Evolutionary conservation across 2,113 vertebrate species (phyloP).

Genomic region (Scortum barcoo): DNA sequence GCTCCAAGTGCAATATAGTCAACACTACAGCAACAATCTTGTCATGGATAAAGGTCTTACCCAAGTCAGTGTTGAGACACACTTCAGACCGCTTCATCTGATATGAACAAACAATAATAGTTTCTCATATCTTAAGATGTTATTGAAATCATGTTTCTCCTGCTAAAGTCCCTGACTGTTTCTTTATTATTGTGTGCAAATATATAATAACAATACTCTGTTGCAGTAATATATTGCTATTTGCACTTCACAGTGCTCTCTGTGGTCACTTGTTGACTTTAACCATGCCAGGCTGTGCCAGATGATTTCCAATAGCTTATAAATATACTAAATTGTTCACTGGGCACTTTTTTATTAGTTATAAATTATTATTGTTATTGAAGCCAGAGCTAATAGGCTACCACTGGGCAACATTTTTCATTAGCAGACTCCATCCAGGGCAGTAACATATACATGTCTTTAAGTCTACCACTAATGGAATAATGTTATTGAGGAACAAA

Average conservation of each 20-base stretch:
- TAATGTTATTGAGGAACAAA: not conserved
- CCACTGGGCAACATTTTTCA: not conserved
- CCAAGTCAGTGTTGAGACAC: slow-evolving; percentile 10
- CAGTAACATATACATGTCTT: not conserved
- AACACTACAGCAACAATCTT: slow-evolving; percentile 17
- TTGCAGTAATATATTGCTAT: slow-evolving; percentile 9
- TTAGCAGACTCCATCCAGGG: not conserved
- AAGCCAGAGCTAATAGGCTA: not conserved
- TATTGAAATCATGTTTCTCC: slow-evolving; percentile 42
- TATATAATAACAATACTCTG: slow-evolving; percentile 19
- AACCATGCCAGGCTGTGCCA: slow-evolving; percentile 20
- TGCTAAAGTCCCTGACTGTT: not conserved
- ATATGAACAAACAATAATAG: slow-evolving; percentile 44
- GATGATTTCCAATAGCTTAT: slow-evolving; percentile 47
- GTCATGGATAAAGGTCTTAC: slow-evolving; percentile 19
- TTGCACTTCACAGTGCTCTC: slow-evolving; percentile 18
- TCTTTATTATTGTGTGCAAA: slow-evolving; percentile 34
- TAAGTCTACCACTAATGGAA: not conserved
- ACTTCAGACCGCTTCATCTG: slow-evolving; percentile 20
- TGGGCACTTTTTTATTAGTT: slow-evolving; percentile 16
- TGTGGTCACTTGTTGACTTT: slow-evolving; percentile 42
- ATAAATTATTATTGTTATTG: no score
- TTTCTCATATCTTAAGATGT: slow-evolving; percentile 23
- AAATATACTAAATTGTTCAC: slow-evolving; percentile 48
- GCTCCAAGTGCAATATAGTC: slow-evolving; percentile 31